These are phyloP conservation scores for Hirtodrosophila trivittata DNA, from an alignment of 2,888 invertebrate genomes.

Conservation along the genomic window DNA sequence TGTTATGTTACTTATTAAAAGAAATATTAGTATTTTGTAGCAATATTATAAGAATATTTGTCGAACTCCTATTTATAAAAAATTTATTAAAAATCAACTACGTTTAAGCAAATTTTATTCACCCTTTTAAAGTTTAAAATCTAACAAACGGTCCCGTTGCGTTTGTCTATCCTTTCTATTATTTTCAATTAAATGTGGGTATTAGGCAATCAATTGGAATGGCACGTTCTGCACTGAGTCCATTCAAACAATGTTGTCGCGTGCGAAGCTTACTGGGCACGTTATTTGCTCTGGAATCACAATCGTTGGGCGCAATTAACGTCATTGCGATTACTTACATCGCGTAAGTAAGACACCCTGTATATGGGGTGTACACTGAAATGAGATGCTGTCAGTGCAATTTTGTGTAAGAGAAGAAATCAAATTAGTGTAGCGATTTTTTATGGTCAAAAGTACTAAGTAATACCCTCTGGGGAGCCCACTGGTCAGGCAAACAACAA, in stretches of 20 bases:
- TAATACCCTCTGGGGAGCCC: constrained; percentile 19
- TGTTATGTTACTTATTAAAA: neutral
- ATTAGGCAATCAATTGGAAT: constrained; percentile 58
- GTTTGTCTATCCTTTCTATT: constrained; percentile 4
- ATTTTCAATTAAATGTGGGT: constrained; percentile 33
- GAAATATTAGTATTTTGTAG: neutral
- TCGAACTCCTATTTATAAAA: too few species aligned
- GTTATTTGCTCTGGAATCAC: constrained; percentile 25
- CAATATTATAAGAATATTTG: too few species aligned
- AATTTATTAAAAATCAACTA: too few species aligned
- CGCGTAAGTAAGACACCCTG: constrained; percentile 40
- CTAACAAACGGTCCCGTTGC: too few species aligned
- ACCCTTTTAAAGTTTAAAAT: neutral
- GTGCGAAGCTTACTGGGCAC: neutral
- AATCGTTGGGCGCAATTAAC: constrained; percentile 62
- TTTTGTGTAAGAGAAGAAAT: constrained; percentile 44
- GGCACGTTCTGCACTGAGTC: constrained; percentile 55
- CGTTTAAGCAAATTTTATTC: too few species aligned
- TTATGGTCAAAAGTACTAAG: constrained; percentile 41
- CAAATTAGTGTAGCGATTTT: constrained; percentile 73
- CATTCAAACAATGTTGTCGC: constrained; percentile 40
- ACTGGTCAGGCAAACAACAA: constrained; percentile 56
- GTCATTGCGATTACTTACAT: constrained; percentile 26
- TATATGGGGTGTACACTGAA: constrained; percentile 7
- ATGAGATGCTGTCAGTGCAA: constrained; percentile 32